Conservation (phyloP, 2,113 vertebrate genomes). For the Charadrius vociferus region DNA sequence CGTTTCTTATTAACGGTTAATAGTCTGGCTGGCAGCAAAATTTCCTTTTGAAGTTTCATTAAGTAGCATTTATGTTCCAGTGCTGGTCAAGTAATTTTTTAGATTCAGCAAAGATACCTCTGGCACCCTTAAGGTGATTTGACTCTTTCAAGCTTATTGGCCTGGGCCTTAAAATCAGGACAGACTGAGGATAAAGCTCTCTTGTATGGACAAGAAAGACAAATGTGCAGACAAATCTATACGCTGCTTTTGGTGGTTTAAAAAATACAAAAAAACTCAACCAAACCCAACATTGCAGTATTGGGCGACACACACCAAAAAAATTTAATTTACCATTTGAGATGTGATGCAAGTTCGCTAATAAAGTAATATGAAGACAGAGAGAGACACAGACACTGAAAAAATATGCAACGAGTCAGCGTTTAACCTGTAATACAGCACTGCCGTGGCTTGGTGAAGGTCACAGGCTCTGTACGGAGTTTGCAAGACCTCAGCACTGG, state of each 20-base stretch:
- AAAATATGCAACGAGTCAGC: rapidly evolving
- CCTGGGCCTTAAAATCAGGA: background rate
- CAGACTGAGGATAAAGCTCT: background rate
- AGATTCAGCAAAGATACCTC: background rate
- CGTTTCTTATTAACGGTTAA: background rate
- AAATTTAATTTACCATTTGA: background rate
- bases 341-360: background rate
- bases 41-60: background rate
- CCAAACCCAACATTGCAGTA: background rate
- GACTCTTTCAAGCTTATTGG: background rate
- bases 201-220: background rate
- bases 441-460: rapidly evolving
- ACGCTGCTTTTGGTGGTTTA: background rate
- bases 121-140: background rate
- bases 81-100: background rate
- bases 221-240: background rate
- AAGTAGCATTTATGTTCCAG: background rate
- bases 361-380: background rate
- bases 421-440: no score
- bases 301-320: background rate
- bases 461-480: background rate
- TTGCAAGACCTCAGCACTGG: background rate
- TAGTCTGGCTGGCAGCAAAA: background rate
- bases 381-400: background rate
- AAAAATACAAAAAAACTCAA: background rate